A percentile compares a stretch with the other conserved stretches of the same genome.
These are phyloP conservation scores for Crenichthys baileyi DNA, from an alignment of 2,797 vertebrate species.

Conservation along the genomic window DNA sequence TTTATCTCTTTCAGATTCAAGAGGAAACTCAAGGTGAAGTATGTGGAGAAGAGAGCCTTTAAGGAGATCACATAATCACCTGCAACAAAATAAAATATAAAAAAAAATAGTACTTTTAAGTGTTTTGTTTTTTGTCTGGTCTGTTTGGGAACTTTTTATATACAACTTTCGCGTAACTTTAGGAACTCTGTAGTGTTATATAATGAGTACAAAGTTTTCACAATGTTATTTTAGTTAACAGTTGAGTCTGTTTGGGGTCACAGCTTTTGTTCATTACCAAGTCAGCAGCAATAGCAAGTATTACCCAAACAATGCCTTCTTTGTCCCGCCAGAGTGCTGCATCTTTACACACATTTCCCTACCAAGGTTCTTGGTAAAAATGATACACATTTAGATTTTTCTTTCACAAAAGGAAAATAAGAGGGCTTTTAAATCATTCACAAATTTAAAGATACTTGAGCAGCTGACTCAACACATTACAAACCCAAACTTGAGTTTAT, in stretches of 20 bases:
- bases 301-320: neutral
- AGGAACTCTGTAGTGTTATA: neutral
- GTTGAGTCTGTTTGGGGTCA: neutral
- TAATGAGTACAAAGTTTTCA: slow-evolving; percentile 19
- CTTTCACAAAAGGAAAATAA: neutral
- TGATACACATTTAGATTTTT: neutral
- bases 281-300: slow-evolving; percentile 13
- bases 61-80: slow-evolving; percentile 83
- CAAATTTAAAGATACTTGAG: neutral
- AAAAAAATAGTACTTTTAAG: neutral
- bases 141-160: neutral
- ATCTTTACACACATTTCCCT: neutral
- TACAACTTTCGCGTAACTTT: neutral
- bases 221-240: slow-evolving; percentile 1
- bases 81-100: slow-evolving; percentile 20
- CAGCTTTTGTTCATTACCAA: slow-evolving; percentile 5
- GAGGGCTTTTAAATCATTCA: neutral
- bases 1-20: slow-evolving; percentile 82
- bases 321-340: neutral
- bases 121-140: neutral
- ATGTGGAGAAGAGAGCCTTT: slow-evolving; percentile 90
- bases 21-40: slow-evolving; percentile 88
- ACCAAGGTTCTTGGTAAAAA: neutral
- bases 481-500: neutral
- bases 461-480: neutral